Base-by-base conservation (phyloP, 1,140 invertebrate genomes). In the Drosophila aff. region DNA sequence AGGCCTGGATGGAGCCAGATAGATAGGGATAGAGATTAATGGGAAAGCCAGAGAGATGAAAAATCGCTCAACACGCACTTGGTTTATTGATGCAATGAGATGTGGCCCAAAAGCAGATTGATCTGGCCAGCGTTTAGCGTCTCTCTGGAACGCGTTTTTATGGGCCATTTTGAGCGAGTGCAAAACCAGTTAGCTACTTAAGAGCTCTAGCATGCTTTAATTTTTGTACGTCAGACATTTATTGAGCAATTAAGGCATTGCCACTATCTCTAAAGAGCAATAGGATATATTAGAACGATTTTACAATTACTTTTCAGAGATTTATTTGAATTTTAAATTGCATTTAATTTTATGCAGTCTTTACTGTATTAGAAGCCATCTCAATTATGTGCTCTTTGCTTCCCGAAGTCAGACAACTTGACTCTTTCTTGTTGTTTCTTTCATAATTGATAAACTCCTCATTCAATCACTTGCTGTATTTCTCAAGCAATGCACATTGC, bases 171-270 rank as follows among this genome's bases (percentile, higher is more conserved):
- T 2, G 3, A 62, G 18, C 31, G n/a, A 59, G 15, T 41, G 18
- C 21, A 33, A 61, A 65, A 65, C 63, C 40, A 43, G 63, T 65
- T 65, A 65, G 28, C 26, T 26, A 60, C 26, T 64, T 64, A 41
- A 60, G 40, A 64, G 38, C 36, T 64, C 26, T 59, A 41, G 15
- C 21, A 26, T 31, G 23, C 16, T 23, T 59, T 60, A 41, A 31
- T 64, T 28, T 28, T 40, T 16, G 21, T 31, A 16, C 7, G 15
- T 6, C 7, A 49, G 18, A 41, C 38, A 64, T 44, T 69, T 65
- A 65, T 43, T 65, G 16, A 50, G 36, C 36, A 49, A 68, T 50
- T 68, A 68, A 28, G 33, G 23, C 15, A 2, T 38, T 8, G 21
- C 5, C 10, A 50, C 33, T 40, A 49, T 18, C 23, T 16, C 21